Base-by-base conservation (phyloP, 2,888 invertebrate genomes). In the Harpalus rubripes region DNA sequence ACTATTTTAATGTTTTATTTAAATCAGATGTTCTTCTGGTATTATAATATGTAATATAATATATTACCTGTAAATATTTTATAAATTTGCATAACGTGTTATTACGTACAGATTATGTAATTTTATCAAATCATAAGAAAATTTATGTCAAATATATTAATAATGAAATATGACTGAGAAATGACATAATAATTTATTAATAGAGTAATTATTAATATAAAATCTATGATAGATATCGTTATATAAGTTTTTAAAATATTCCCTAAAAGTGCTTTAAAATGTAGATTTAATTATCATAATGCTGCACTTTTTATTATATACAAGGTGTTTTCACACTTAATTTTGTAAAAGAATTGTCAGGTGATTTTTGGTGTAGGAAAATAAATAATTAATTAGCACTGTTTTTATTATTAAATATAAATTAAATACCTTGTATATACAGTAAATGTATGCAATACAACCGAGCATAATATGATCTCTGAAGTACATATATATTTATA, bases 191-290 rank as follows among this genome's bases (percentile, higher is more conserved):
- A 81, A 81, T 68, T 81, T 81, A 81, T 81, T 81, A 32, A 81
- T 68, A 81, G 81, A 68, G 26, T 80, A 80, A 80, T 80, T 79
- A 68, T 68, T 80, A 80, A 39, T 63, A 63, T 63, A 41, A 56
- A 80, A 81, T 81, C 81, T 81, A 68, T 81, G 63, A 65, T 81
- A 81, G 63, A 65, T 63, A 81, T 81, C 81, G 65, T 81, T 39
- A 81, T 32, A 63, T 61, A 65, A 72, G 68, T 83, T 83, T 52
- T 81, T 83, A 76, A 83, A 74, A 76, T 76, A 74, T 83, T 83
- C 74, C 83, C 83, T 83, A 83, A 83, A 83, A 83, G 83, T 83
- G 83, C 83, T 83, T 83, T 83, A 83, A 74, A 83, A 18, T 41
- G 83, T 82, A 83, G 74, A 76, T 83, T 83, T 72, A 82, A 56